Evolutionary conservation across 1,140 invertebrate species (phyloP), one percentile per base, ranked within the genome.

Genomic region (Tenebrio molitor): DNA sequence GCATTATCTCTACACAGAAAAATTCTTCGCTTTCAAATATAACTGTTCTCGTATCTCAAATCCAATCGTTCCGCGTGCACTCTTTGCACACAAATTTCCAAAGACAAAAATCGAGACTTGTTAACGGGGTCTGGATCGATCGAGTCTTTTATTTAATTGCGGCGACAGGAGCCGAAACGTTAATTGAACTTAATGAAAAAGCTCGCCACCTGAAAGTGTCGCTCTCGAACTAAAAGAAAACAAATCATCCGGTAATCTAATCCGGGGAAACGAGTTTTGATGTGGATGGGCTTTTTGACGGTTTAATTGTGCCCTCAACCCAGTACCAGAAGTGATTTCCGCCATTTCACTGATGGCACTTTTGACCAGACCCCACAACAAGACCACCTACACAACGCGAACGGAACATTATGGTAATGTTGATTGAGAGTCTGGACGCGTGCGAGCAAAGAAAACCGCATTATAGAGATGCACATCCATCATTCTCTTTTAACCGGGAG

Each of bases 111-210:
- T 29, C 8, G 25, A 3, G 25, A 29, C 25, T n/a, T n/a, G n/a
- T n/a, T n/a, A n/a, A n/a, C n/a, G n/a, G n/a, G n/a, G n/a, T n/a
- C n/a, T 39, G 2, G 36, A 3, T 39, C 12, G 7, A 12, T 3
- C 36, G 36, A 12, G 2, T 2, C 36, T 0, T 39, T 39, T 2
- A n/a, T 39, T 5, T 39, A 39, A 39, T 39, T 39, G 42, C 68
- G 64, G 36, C 42, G 21, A 46, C 68, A 33, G 70, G 66, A 36
- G 50, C 67, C 66, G 42, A 67, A 67, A 72, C 62, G 62, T 72
- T 67, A 67, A 67, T 67, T 67, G 58, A 72, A 72, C 63, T 66
- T 67, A 72, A 72, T 72, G 65, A 72, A 72, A 72, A 72, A 65
- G 66, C 65, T 25, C 66, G 39, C 53, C 63, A 10, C 42, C 42